These are phyloP conservation scores for Enteromius afrohamiltoni DNA, from an alignment of 2,797 vertebrate species.

Conservation along the genomic window DNA sequence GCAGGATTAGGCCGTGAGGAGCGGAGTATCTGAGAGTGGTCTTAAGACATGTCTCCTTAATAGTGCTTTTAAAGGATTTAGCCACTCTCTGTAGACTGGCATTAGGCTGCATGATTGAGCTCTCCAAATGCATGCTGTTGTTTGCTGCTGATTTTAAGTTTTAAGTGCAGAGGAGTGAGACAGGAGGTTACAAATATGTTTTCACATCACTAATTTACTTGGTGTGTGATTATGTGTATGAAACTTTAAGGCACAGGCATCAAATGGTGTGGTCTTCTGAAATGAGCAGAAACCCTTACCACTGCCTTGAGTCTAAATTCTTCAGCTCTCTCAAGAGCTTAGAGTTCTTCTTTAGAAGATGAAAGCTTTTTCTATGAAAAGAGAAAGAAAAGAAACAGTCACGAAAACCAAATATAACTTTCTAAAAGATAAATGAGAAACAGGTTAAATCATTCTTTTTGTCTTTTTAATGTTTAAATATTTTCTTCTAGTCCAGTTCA, in stretches of 20 bases:
- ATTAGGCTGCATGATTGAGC: slow-evolving; percentile 48
- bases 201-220: slow-evolving; percentile 22
- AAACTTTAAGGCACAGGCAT: background rate
- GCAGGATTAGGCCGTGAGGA: slow-evolving; percentile 64
- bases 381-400: slow-evolving; percentile 50
- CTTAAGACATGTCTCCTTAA: slow-evolving; percentile 60
- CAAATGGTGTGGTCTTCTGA: background rate
- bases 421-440: background rate
- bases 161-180: slow-evolving; percentile 25
- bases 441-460: background rate
- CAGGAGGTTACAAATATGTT: slow-evolving; percentile 22
- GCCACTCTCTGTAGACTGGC: slow-evolving; percentile 48
- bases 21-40: slow-evolving; percentile 55
- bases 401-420: background rate
- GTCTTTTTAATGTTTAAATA: background rate
- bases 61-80: slow-evolving; percentile 62
- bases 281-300: slow-evolving; percentile 78
- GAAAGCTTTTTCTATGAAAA: slow-evolving; percentile 90
- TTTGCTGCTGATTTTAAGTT: slow-evolving; percentile 14
- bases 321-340: slow-evolving; percentile 96
- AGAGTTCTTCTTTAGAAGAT: slow-evolving; percentile 97
- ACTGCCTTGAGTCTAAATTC: slow-evolving; percentile 97
- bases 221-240: background rate
- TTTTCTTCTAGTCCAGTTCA: background rate
- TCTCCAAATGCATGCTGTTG: slow-evolving; percentile 47